Conservation (phyloP, 2,113 vertebrate genomes). For the Rhabdornis inornatus region DNA sequence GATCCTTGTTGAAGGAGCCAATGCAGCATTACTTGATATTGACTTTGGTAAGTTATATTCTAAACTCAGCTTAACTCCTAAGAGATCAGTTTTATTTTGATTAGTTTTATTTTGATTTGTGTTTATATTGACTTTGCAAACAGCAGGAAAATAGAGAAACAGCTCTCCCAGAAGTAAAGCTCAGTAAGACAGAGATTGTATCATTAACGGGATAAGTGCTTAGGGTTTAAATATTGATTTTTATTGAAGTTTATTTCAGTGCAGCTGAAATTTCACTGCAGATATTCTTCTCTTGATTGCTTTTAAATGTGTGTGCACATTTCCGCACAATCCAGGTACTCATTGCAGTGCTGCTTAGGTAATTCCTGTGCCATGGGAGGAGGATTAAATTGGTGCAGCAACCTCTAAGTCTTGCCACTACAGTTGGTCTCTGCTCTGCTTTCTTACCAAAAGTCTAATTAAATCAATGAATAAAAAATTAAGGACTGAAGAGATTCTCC, state of each 20-base stretch:
- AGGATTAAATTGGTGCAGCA: neutral
- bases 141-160: neutral
- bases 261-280: neutral
- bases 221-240: neutral
- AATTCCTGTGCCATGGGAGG: neutral
- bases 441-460: neutral
- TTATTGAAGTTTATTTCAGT: neutral
- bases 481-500: neutral
- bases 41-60: conserved; percentile 85
- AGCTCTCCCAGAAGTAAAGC: neutral
- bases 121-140: neutral
- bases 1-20: conserved; percentile 96
- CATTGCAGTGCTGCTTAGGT: neutral
- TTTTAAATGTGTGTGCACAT: neutral
- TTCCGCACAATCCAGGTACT: neutral
- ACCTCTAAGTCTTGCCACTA: neutral
- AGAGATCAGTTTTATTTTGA: neutral
- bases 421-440: neutral
- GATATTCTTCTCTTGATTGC: neutral
- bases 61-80: neutral
- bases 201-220: neutral
- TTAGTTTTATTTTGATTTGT: neutral
- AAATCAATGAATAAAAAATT: neutral
- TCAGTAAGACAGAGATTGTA: neutral
- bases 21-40: conserved; percentile 95